Evolutionary conservation across 2,113 vertebrate species (phyloP).

Genomic region (Morone saxatilis): DNA sequence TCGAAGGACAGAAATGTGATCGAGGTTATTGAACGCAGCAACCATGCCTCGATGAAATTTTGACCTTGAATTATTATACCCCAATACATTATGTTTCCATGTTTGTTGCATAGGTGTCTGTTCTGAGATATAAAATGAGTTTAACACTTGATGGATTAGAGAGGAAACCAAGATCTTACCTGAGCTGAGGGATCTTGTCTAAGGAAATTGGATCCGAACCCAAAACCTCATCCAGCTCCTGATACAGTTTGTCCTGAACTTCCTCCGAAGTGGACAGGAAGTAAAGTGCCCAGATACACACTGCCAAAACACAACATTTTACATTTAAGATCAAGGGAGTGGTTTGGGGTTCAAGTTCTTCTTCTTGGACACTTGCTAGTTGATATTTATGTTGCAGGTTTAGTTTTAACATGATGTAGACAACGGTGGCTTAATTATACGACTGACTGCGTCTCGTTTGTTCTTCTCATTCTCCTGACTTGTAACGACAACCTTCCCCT

Average conservation of each 20-base stretch:
- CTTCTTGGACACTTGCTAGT: too few relatives aligned
- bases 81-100: not conserved
- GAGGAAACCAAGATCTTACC: conserved; percentile 76
- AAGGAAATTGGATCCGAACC: conserved; percentile 89
- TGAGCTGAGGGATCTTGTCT: conserved; percentile 93
- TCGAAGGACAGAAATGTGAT: conserved; percentile 12
- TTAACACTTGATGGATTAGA: not conserved
- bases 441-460: too few relatives aligned
- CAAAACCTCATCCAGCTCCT: conserved; percentile 89
- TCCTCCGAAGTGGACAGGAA: conserved; percentile 93
- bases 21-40: not conserved
- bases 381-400: not conserved
- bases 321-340: not conserved
- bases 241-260: conserved; percentile 90
- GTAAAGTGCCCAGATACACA: conserved; percentile 96
- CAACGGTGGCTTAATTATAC: too few relatives aligned
- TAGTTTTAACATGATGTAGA: not conserved
- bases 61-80: not conserved
- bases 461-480: too few relatives aligned
- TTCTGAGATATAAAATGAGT: not conserved
- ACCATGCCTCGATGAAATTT: too few relatives aligned
- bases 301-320: conserved; percentile 74
- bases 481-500: too few relatives aligned
- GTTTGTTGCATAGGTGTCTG: not conserved
- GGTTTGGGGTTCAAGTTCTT: not conserved